Evolutionary conservation across 2,797 vertebrate species (phyloP).

Genomic region (Hozukius guyotensis): DNA sequence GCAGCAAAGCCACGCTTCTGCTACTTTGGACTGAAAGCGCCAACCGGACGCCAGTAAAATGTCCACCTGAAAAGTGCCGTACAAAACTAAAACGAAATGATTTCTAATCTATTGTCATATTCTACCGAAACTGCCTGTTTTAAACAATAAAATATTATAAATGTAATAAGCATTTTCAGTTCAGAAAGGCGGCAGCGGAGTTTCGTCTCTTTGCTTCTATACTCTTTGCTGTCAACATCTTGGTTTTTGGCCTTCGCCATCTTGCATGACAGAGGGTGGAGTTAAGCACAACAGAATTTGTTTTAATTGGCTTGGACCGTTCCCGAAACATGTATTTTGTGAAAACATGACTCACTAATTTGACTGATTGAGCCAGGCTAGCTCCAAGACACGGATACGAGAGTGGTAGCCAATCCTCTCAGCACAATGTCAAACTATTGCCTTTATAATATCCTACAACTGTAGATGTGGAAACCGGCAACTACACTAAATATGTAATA

Average conservation of each 20-base stretch:
- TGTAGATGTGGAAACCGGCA: neutral
- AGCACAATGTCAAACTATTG: neutral
- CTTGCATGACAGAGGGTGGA: neutral
- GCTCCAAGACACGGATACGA: neutral
- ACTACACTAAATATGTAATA: neutral
- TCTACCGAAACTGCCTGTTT: no score
- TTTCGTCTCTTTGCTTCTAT: no score
- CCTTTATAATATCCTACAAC: neutral
- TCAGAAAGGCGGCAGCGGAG: no score
- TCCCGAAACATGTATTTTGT: neutral
- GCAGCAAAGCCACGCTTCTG: no score
- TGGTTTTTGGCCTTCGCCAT: fast-evolving
- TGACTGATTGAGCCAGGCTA: neutral
- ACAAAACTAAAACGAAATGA: no score
- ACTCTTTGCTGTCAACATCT: neutral
- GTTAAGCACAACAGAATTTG: no score
- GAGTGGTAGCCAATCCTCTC: neutral
- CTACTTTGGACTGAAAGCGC: no score
- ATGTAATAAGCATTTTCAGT: no score
- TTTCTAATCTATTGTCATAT: no score
- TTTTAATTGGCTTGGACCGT: neutral
- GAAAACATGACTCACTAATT: neutral
- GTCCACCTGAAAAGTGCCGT: no score
- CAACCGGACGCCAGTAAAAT: no score
- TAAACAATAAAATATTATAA: no score